Evolutionary conservation across 2,797 vertebrate genomes (phyloP).

Genomic region (Poecile montanus): DNA sequence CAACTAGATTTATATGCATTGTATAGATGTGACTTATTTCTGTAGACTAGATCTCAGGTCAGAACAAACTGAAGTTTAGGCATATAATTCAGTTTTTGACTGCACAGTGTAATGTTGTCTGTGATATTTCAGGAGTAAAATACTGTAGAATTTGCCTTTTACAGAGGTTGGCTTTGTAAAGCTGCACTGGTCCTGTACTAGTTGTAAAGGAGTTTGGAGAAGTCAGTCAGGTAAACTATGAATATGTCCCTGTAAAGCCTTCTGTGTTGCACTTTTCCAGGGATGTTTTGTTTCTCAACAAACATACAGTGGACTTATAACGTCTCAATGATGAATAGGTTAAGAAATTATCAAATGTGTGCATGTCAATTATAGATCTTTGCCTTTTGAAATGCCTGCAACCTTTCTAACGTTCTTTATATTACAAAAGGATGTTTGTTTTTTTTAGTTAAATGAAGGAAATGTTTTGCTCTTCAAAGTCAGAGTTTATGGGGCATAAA

Average conservation of each 20-base stretch:
- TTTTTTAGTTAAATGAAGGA: background rate
- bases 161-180: background rate
- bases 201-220: background rate
- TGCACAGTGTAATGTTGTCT: background rate
- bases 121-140: background rate
- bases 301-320: background rate
- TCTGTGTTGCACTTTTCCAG: background rate
- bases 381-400: background rate
- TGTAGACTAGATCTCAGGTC: background rate
- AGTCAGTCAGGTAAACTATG: background rate
- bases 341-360: background rate
- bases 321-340: background rate
- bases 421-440: background rate
- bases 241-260: background rate
- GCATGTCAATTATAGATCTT: background rate
- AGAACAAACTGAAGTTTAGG: background rate
- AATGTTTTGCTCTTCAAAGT: background rate
- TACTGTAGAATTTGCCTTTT: background rate
- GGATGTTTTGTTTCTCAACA: background rate
- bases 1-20: background rate
- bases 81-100: background rate
- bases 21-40: background rate
- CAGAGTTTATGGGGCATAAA: background rate
- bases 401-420: background rate
- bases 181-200: background rate